Evolutionary conservation across 2,113 vertebrate genomes (phyloP), one percentile per base, ranked within the genome.

Genomic region (Trichechus manatus): DNA sequence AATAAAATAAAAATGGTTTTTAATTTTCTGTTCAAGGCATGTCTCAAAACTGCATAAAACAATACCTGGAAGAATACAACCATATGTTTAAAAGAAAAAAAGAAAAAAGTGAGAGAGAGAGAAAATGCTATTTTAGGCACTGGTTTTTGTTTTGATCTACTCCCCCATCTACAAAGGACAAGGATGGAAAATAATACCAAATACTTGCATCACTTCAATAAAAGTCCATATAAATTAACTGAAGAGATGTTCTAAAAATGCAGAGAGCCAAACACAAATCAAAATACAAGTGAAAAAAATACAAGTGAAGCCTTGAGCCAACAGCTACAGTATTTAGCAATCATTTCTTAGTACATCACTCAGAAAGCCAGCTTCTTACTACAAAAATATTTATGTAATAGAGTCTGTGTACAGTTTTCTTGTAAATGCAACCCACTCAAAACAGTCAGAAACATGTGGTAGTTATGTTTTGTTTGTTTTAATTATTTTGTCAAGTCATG

Each of bases 31-130:
- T 33, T 86, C 77, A 89, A 85, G 70, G 61, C 33, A 90, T 94
- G 33, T 94, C 64, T 94, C 87, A 93, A 96, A 97, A 77, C n/a
- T 85, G 42, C 66, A 95, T 53, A 95, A 92, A 97, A 95, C 4
- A 59, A 86, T 95, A 83, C 10, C 74, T 88, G 64, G 9, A 25
- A 93, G 66, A 90, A 84, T 39, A 95, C 79, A 13, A 85, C 7
- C 9, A n/a, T n/a, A 96, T 63, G 31, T n/a, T 61, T 29, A 33
- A 64, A 83, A 81, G 70, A 79, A 93, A 89, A 22, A 81, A 7
- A 0, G 25, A 95, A 39, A 42, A 89, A 61, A 63, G 66, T 7
- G 11, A 70, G 6, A 14, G 66, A n/a, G 66, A n/a, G 66, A 66
- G 44, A 77, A 77, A 79, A 19, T 92, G 15, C 17, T 87, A 0